These are phyloP conservation scores for Scaptomyza cyrtandrae DNA, from an alignment of 2,888 invertebrate genomes.

Conservation along the genomic window DNA sequence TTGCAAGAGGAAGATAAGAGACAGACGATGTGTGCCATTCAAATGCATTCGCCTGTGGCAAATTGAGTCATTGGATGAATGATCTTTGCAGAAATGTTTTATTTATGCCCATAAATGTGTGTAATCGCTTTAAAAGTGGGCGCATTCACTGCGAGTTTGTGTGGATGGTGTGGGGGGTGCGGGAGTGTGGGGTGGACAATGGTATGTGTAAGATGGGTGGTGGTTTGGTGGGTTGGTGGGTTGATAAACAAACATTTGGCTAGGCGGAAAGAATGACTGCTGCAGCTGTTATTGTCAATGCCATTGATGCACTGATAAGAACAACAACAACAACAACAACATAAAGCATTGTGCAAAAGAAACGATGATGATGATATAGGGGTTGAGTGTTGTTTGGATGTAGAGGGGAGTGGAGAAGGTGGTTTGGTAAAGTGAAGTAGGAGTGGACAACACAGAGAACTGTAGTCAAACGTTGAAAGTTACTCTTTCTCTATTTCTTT, in stretches of 20 bases:
- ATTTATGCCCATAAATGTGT: slow-evolving; percentile 54
- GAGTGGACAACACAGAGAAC: not conserved
- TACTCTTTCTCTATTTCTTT: not conserved
- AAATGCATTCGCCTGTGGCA: slow-evolving; percentile 65
- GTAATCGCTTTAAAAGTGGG: slow-evolving; percentile 63
- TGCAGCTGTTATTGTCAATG: slow-evolving; percentile 98
- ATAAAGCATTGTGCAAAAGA: slow-evolving; percentile 4
- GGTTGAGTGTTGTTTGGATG: not conserved
- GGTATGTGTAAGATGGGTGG: too few relatives aligned
- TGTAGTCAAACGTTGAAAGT: slow-evolving; percentile 15
- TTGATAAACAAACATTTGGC: slow-evolving; percentile 58
- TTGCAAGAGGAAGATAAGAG: not conserved
- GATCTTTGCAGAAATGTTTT: slow-evolving; percentile 42
- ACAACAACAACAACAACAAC: not conserved
- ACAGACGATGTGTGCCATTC: too few relatives aligned
- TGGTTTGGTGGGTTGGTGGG: not conserved
- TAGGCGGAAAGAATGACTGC: slow-evolving; percentile 85
- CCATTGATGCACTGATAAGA: slow-evolving; percentile 93
- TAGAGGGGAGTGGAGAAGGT: not conserved
- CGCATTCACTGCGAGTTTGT: not conserved
- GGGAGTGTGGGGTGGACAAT: not conserved
- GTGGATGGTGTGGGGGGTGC: too few relatives aligned
- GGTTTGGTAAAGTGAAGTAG: not conserved
- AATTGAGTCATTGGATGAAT: slow-evolving; percentile 73
- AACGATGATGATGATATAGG: slow-evolving; percentile 20